These are phyloP conservation scores for Heliornis fulica DNA, from an alignment of 2,113 vertebrate species.

Conservation along the genomic window DNA sequence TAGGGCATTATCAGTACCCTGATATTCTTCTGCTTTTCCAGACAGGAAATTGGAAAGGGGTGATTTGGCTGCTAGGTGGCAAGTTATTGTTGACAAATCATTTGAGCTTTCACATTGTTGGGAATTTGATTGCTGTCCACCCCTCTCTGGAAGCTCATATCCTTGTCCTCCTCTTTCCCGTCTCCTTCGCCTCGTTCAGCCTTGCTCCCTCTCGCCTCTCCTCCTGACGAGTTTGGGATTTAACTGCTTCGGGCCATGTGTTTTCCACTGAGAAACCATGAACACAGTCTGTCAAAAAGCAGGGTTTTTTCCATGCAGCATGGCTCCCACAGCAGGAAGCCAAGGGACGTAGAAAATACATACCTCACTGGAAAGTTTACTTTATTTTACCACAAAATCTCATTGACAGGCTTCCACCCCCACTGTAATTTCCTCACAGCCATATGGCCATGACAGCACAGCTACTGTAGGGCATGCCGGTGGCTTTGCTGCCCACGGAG, in stretches of 20 bases:
- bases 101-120: neutral
- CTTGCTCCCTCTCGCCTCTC: neutral
- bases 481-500: neutral
- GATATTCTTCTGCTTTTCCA: neutral
- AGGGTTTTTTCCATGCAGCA: neutral
- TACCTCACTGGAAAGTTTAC: constrained; percentile 59
- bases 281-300: neutral
- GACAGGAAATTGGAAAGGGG: constrained; percentile 1
- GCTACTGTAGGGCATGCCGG: neutral
- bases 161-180: neutral
- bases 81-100: neutral
- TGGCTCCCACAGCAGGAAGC: constrained; percentile 32
- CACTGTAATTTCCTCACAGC: constrained; percentile 56
- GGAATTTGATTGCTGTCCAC: neutral
- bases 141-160: neutral
- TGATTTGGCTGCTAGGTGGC: neutral
- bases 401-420: constrained; percentile 52
- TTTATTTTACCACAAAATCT: constrained; percentile 52
- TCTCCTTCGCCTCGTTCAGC: neutral
- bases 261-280: neutral
- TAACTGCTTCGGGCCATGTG: neutral
- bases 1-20: neutral
- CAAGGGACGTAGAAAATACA: constrained; percentile 24
- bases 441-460: neutral
- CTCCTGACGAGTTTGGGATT: neutral